Percentiles rank a stretch among this genome's conserved stretches.
These are phyloP conservation scores for Falco rusticolus DNA, from an alignment of 2,797 vertebrate species.

Conservation along the genomic window DNA sequence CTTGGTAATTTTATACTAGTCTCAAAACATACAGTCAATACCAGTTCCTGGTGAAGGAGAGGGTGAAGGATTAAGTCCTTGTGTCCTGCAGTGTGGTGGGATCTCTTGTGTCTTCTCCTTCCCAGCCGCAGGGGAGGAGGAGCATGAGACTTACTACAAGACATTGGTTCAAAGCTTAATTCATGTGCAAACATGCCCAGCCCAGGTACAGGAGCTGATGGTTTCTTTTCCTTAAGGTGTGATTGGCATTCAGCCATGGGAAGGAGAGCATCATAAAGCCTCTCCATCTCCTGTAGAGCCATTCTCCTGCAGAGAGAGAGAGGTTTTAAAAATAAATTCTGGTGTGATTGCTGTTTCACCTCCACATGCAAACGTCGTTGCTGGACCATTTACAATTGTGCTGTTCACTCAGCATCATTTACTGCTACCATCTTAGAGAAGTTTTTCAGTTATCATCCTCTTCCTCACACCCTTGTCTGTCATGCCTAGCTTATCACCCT, in stretches of 20 bases:
- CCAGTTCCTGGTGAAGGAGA: neutral
- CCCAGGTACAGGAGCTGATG: neutral
- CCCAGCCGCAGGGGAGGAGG: neutral
- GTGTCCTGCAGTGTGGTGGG: neutral
- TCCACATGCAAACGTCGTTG: neutral
- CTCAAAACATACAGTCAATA: neutral
- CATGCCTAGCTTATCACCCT: neutral
- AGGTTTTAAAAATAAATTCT: neutral
- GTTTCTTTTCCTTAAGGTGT: neutral
- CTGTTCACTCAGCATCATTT: neutral
- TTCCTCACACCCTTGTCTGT: neutral
- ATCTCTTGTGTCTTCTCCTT: neutral
- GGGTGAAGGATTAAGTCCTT: neutral
- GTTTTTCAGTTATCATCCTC: neutral
- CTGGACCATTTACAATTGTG: rapidly evolving
- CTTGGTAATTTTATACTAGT: neutral
- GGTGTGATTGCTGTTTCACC: neutral
- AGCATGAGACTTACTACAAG: neutral
- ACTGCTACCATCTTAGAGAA: neutral
- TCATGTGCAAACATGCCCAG: neutral
- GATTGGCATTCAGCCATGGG: neutral
- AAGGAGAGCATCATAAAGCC: neutral
- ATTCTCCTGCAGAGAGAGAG: neutral
- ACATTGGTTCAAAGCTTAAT: neutral
- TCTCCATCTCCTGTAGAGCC: rapidly evolving